Base-by-base conservation (phyloP, 2,888 invertebrate genomes). In the Dilophus febrilis region DNA sequence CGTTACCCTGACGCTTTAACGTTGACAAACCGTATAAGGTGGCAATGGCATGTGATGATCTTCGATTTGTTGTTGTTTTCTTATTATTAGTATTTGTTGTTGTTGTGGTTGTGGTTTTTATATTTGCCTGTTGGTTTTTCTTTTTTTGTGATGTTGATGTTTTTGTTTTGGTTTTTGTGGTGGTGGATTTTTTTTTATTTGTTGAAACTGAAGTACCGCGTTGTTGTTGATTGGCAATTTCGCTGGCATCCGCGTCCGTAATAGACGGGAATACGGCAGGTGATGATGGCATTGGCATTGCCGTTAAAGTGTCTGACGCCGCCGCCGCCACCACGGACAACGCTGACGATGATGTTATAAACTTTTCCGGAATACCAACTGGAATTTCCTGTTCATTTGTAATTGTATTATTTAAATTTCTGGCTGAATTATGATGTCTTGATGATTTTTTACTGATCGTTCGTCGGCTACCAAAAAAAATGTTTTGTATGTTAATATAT, bases 1-100 rank as follows among this genome's bases (percentile, higher is more conserved):
- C 86, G 53, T 86, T 84, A 31, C 84, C 85, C 37, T 74, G 76
- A 51, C 86, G 70, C 53, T 76, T 76, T 51, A 87, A 60, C 12
- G 84, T 77, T 12, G 86, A 79, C 45, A 87, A 57, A 2, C 86
- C 86, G 45, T 80, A 85, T 33, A 87, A 62, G 1, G 82, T 85
- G 17, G 86, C 86, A 53, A 74, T 75, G 4, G 83, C 81, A 53
- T 74, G 70, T 3, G 53, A 55, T 44, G 70, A 3, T 54, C 55
- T 44, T 52, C 50, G 41, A 55, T 50, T 41, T 51, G 32, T 45
- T 51, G 18, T 43, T 42, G 32, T 45, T n/a, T n/a, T n/a, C n/a
- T n/a, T n/a, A n/a, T n/a, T n/a, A n/a, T n/a, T n/a, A n/a, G n/a
- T n/a, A n/a, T n/a, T n/a, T 47, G 33, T 42, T 47, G 22, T 30